Percentiles rank a stretch among this genome's conserved stretches.
These are phyloP conservation scores for Liolophura sinensis DNA, from an alignment of 1,140 invertebrate genomes.

Conservation along the genomic window DNA sequence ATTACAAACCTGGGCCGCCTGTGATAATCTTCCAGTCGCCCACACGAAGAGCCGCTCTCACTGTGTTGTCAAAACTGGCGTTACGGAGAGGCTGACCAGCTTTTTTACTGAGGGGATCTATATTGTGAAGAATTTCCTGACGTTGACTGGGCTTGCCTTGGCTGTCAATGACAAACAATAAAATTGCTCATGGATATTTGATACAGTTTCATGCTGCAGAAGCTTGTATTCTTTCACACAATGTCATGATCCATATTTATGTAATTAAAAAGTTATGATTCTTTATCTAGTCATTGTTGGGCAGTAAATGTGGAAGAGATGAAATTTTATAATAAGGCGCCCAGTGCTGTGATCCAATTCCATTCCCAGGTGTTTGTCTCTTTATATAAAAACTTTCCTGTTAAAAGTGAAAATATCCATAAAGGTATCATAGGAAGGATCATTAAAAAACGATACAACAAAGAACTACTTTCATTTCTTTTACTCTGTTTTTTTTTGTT, in stretches of 20 bases:
- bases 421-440: no score
- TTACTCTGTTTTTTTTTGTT: no score
- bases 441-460: slow-evolving; percentile 1
- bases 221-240: background rate
- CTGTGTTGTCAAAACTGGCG: slow-evolving; percentile 39
- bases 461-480: background rate
- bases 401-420: no score
- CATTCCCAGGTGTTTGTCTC: no score
- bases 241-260: no score
- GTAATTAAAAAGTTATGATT: no score
- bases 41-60: slow-evolving; percentile 36
- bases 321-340: no score
- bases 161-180: slow-evolving; percentile 16
- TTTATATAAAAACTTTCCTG: no score
- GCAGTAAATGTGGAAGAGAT: no score
- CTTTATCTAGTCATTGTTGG: no score
- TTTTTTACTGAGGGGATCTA: slow-evolving; percentile 29
- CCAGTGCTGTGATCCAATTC: no score
- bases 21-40: slow-evolving; percentile 49
- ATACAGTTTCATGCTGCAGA: background rate
- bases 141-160: slow-evolving; percentile 28
- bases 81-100: slow-evolving; percentile 24
- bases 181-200: background rate
- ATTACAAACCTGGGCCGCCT: slow-evolving; percentile 35
- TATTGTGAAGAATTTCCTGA: slow-evolving; percentile 46